Evolutionary conservation across 2,113 vertebrate species (phyloP).

Genomic region (Smithornis capensis): DNA sequence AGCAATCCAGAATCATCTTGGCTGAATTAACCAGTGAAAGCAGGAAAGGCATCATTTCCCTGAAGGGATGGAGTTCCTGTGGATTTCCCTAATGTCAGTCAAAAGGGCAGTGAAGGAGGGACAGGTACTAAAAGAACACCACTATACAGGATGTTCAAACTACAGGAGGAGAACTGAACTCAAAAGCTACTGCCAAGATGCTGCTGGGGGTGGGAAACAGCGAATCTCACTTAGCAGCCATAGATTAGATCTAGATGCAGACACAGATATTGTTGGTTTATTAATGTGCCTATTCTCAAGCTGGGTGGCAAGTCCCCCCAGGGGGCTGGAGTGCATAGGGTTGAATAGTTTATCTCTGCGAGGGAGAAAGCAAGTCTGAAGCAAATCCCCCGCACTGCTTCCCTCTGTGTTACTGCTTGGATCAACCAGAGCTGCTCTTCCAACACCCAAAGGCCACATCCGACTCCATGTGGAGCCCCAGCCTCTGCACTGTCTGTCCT

Average conservation of each 20-base stretch:
- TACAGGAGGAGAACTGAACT: slow-evolving; percentile 25
- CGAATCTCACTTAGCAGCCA: neutral
- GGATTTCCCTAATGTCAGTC: neutral
- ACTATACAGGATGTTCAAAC: neutral
- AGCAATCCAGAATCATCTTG: neutral
- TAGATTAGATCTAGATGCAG: slow-evolving; percentile 63
- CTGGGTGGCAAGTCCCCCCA: slow-evolving; percentile 40
- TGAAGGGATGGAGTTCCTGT: neutral
- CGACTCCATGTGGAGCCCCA: accelerated
- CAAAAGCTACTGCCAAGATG: neutral
- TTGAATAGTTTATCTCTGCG: slow-evolving; percentile 33
- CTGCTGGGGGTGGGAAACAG: slow-evolving; percentile 28
- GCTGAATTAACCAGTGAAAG: neutral
- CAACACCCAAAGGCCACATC: neutral
- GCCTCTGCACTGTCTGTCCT: neutral
- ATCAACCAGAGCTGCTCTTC: neutral
- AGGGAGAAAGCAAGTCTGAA: neutral
- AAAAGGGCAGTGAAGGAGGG: neutral
- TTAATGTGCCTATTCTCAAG: neutral
- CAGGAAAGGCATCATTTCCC: neutral
- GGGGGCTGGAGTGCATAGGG: neutral
- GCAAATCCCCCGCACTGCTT: neutral
- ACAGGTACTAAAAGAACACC: neutral
- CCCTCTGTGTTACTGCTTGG: neutral
- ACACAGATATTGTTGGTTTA: slow-evolving; percentile 32